Percentiles rank a stretch among this genome's conserved stretches.
Conservation (phyloP, 2,113 vertebrate species). For the Protobothrops mucrosquamatus region DNA sequence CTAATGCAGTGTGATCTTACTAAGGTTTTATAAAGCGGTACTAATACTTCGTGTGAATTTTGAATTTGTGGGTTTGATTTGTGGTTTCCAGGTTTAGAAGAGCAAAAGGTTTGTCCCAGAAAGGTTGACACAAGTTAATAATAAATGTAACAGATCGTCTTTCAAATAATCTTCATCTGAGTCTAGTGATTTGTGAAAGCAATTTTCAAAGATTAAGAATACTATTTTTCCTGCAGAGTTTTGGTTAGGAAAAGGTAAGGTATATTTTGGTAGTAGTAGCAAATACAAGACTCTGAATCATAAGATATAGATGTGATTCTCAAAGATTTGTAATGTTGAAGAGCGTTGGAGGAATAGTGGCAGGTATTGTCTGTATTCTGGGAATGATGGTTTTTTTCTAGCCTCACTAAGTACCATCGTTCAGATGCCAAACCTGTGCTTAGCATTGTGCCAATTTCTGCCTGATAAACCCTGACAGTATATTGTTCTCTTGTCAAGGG, state of each 20-base stretch:
- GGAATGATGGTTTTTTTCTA: conserved; percentile 42
- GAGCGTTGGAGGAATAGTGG: conserved; percentile 7
- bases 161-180: background rate
- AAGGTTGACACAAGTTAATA: background rate
- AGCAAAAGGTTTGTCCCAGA: background rate
- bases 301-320: background rate
- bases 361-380: conserved; percentile 41
- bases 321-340: conserved; percentile 9
- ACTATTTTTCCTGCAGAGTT: background rate
- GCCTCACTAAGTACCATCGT: conserved; percentile 56
- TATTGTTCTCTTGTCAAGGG: conserved; percentile 77
- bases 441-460: conserved; percentile 62
- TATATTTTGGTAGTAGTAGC: background rate
- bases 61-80: background rate
- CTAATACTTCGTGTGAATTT: background rate
- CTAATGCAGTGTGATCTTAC: too few species aligned
- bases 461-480: conserved; percentile 69
- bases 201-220: fast-evolving
- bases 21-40: background rate
- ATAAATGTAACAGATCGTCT: background rate
- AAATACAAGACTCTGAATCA: background rate
- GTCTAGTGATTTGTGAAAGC: background rate
- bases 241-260: background rate
- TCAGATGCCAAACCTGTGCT: conserved; percentile 62
- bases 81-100: background rate